Evolutionary conservation across 2,888 invertebrate species (phyloP).

Genomic region (Drosophila falleni): DNA sequence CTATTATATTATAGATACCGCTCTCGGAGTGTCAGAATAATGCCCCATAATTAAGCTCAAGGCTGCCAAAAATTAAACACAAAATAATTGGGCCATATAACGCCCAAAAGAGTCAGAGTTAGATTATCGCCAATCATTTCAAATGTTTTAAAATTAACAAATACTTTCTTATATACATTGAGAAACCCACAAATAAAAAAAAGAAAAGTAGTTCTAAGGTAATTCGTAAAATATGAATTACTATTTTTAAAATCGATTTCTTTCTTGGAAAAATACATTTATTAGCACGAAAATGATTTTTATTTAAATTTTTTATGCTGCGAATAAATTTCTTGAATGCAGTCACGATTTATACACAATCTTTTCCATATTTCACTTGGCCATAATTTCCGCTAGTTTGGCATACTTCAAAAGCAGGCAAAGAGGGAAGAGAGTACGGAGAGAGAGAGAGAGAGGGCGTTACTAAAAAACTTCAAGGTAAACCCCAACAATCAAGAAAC

Average conservation of each 20-base stretch:
- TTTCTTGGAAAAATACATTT: neutral
- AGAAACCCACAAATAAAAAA: neutral
- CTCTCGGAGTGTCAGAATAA: constrained; percentile 11
- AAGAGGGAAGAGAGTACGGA: neutral
- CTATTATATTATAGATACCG: constrained; percentile 28
- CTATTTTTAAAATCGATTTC: no score
- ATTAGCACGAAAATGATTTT: neutral
- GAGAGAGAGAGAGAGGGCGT: neutral
- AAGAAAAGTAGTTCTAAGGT: no score
- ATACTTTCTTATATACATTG: neutral
- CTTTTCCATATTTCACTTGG: constrained; percentile 32
- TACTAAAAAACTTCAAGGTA: constrained; percentile 37
- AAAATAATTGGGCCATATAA: constrained; percentile 65
- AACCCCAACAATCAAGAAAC: constrained; percentile 29
- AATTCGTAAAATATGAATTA: no score
- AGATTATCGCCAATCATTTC: neutral
- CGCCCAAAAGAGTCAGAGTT: constrained; percentile 30
- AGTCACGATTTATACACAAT: constrained; percentile 70
- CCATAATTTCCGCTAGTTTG: constrained; percentile 39
- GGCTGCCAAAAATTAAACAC: constrained; percentile 27
- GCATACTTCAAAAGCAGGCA: constrained; percentile 22
- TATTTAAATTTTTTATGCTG: constrained; percentile 1
- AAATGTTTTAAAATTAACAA: neutral
- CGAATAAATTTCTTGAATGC: constrained; percentile 37
- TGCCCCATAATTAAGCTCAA: constrained; percentile 44